Evolutionary conservation across 1,140 invertebrate species (phyloP).

Genomic region (Planococcus citri): DNA sequence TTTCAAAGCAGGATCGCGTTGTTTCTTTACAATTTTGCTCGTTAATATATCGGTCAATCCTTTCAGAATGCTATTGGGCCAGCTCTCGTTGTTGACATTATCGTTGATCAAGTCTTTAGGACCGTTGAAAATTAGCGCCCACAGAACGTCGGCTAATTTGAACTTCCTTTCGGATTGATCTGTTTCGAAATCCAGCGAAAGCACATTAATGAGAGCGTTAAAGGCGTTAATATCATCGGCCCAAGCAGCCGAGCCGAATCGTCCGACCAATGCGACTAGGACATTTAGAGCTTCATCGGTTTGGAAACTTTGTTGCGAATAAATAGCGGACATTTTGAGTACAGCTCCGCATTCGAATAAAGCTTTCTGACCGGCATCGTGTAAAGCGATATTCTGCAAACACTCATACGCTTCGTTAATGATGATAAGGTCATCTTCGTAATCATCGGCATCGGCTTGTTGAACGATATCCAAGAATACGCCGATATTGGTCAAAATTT

Average conservation of each 20-base stretch:
- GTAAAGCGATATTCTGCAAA: slow-evolving; percentile 59
- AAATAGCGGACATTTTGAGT: slow-evolving; percentile 68
- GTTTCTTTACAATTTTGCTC: slow-evolving; percentile 73
- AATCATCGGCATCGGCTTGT: slow-evolving; percentile 47
- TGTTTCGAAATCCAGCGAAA: slow-evolving; percentile 71
- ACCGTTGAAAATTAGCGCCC: slow-evolving; percentile 58
- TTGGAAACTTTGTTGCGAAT: slow-evolving; percentile 70
- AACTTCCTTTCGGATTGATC: slow-evolving; percentile 79
- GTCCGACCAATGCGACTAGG: slow-evolving; percentile 52
- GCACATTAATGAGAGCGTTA: slow-evolving; percentile 67
- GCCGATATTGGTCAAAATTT: slow-evolving; percentile 66
- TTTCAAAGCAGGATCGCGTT: slow-evolving; percentile 74
- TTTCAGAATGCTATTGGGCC: slow-evolving; percentile 64
- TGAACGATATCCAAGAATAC: slow-evolving; percentile 69
- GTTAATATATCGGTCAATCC: slow-evolving; percentile 66
- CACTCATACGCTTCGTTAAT: slow-evolving; percentile 77
- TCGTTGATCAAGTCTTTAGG: slow-evolving; percentile 45
- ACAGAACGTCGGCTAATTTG: slow-evolving; percentile 61
- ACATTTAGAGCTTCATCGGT: slow-evolving; percentile 72
- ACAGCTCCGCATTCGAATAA: slow-evolving; percentile 62
- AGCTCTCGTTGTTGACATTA: slow-evolving; percentile 51
- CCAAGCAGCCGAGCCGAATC: slow-evolving; percentile 59
- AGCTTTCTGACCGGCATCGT: slow-evolving; percentile 57
- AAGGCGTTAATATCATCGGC: slow-evolving; percentile 56
- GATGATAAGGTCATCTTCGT: slow-evolving; percentile 69